Percentiles rank a stretch among this genome's conserved stretches.
Conservation (phyloP, 2,113 vertebrate species). For the Amphilophus citrinellus region DNA sequence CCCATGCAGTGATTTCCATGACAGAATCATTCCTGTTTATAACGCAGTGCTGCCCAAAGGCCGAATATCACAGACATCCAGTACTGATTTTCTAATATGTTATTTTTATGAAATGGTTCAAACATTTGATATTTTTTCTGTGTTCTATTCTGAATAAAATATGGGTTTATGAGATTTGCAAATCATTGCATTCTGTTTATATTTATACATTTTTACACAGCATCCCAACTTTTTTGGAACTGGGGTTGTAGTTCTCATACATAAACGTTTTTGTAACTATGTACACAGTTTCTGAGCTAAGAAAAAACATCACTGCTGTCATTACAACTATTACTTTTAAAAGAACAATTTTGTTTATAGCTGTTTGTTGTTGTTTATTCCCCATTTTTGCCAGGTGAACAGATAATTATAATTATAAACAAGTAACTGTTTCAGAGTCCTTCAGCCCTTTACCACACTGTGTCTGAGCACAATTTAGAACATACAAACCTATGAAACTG, state of each 20-base stretch:
- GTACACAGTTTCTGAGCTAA: not conserved
- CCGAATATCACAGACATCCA: not conserved
- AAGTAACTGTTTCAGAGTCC: not conserved
- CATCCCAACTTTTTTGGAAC: not conserved
- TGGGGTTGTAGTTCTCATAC: not conserved
- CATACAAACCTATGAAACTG: not conserved
- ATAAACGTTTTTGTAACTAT: not conserved
- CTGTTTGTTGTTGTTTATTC: not conserved
- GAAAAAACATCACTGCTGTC: not conserved
- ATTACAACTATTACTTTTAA: not conserved
- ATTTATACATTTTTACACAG: not conserved
- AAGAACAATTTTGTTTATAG: not conserved
- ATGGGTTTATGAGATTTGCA: not conserved
- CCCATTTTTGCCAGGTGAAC: too few relatives aligned
- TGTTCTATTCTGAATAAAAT: constrained; percentile 4
- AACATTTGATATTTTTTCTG: not conserved
- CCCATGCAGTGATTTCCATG: not conserved
- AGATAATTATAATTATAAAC: too few relatives aligned
- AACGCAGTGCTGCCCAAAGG: not conserved
- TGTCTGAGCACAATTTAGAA: not conserved
- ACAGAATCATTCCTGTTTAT: not conserved
- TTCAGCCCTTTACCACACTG: not conserved
- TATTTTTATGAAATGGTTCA: not conserved
- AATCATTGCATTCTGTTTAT: not conserved
- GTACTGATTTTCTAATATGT: not conserved